Base-by-base conservation (phyloP, 2,888 invertebrate genomes). In the Halocaridina rubra region DNA sequence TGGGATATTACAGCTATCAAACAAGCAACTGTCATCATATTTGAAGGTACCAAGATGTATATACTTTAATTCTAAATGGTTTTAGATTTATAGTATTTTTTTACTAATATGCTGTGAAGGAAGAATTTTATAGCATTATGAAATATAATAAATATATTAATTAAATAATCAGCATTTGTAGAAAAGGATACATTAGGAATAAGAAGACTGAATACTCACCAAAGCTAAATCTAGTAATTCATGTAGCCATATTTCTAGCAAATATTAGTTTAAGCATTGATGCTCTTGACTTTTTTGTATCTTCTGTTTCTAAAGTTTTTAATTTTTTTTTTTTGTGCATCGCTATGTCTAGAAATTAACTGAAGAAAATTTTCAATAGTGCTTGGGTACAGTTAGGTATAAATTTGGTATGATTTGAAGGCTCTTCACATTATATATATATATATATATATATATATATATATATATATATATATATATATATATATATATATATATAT, bases 401-500 rank as follows among this genome's bases (percentile, higher is more conserved):
- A n/a, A n/a, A n/a, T n/a, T n/a, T n/a, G n/a, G n/a, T n/a, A n/a
- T n/a, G n/a, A n/a, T n/a, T n/a, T n/a, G n/a, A n/a, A n/a, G n/a
- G n/a, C n/a, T n/a, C n/a, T n/a, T n/a, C n/a, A n/a, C n/a, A n/a
- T n/a, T 64, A 76, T 64, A 81, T 64, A 74, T 76, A 81, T 76
- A 76, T 64, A 76, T 33, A 75, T 76, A 76, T 64, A 75, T 67
- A 76, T 75, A 53, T 81, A 75, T 76, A 67, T 81, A 75, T 76
- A 46, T 81, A 67, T 76, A 81, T 76, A 76, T 67, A 67, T 64
- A 76, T 76, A 76, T 81, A 76, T 75, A 81, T 81, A 76, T 81
- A 81, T 64, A 81, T 81, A 81, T 75, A 81, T 81, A 81, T 75
- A 81, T 81, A 81, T 81, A 76, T 61, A 76, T 81, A 76, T 81